Evolutionary conservation across 2,797 vertebrate genomes (phyloP).

Genomic region (Sebastes oblongus): DNA sequence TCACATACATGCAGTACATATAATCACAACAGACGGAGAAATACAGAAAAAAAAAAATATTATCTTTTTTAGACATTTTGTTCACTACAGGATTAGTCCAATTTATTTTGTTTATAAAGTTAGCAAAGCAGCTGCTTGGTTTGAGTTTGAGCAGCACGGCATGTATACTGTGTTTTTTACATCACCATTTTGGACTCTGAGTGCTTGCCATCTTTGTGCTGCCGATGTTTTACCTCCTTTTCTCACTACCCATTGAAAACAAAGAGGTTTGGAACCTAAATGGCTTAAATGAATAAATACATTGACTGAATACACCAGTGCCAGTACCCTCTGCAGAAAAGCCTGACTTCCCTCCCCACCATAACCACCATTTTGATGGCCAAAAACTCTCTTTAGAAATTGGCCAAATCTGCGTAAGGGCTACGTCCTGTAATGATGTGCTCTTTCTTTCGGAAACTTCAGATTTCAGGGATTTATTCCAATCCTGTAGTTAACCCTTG

Average conservation of each 20-base stretch:
- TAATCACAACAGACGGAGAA: not conserved
- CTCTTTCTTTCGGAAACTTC: not conserved
- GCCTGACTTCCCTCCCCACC: not conserved
- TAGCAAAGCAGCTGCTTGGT: not conserved
- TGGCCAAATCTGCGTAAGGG: not conserved
- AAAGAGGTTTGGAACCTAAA: not conserved
- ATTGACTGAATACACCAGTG: not conserved
- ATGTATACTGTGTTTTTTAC: too few relatives aligned
- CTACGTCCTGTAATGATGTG: not conserved
- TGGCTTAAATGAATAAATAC: not conserved
- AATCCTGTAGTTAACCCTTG: not conserved
- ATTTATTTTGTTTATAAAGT: not conserved
- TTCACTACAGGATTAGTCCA: not conserved
- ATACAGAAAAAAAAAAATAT: not conserved
- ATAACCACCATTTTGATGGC: too few relatives aligned
- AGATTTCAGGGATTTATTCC: not conserved
- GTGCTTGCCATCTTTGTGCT: too few relatives aligned
- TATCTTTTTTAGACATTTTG: not conserved
- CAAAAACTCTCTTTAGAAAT: not conserved
- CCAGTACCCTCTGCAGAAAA: not conserved
- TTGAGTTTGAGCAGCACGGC: not conserved
- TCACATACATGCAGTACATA: not conserved
- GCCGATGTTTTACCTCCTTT: not conserved
- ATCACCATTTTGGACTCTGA: too few relatives aligned
- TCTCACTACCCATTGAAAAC: not conserved